Evolutionary conservation across 2,888 invertebrate species (phyloP).

Genomic region (Pachymerium ferrugineum): DNA sequence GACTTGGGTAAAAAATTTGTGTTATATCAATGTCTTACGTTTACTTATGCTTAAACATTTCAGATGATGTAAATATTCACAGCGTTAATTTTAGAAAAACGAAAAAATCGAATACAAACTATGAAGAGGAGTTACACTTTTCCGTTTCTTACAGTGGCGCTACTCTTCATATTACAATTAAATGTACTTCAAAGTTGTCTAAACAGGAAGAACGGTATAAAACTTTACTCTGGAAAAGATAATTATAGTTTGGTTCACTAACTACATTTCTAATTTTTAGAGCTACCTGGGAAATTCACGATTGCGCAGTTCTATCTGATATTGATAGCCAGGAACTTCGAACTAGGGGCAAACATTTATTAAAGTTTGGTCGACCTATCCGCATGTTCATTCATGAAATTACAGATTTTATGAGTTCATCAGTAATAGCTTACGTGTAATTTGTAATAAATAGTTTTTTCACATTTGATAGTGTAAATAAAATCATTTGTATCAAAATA

Average conservation of each 20-base stretch:
- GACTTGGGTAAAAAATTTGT: background rate
- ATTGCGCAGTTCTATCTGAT: background rate
- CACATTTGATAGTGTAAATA: too few relatives aligned
- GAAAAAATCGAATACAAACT: background rate
- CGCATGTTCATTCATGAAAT: background rate
- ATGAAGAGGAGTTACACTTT: background rate
- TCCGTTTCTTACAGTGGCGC: background rate
- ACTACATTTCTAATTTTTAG: background rate
- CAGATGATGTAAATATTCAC: background rate
- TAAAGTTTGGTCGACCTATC: background rate
- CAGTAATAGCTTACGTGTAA: background rate
- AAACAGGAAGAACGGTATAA: background rate
- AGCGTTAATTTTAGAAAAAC: background rate
- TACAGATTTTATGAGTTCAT: background rate
- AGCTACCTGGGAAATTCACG: background rate
- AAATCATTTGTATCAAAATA: too few relatives aligned
- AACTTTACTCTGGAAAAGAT: background rate
- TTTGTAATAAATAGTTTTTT: too few relatives aligned
- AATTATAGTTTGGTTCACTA: background rate
- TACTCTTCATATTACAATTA: background rate
- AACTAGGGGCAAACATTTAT: background rate
- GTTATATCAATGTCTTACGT: too few relatives aligned
- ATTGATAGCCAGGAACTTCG: constrained; percentile 6
- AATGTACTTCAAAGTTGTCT: background rate
- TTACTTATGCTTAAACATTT: background rate